Percentiles rank a stretch among this genome's conserved stretches.
Evolutionary conservation across 2,113 vertebrate genomes (phyloP).

Genomic region (Actenoides hombroni): DNA sequence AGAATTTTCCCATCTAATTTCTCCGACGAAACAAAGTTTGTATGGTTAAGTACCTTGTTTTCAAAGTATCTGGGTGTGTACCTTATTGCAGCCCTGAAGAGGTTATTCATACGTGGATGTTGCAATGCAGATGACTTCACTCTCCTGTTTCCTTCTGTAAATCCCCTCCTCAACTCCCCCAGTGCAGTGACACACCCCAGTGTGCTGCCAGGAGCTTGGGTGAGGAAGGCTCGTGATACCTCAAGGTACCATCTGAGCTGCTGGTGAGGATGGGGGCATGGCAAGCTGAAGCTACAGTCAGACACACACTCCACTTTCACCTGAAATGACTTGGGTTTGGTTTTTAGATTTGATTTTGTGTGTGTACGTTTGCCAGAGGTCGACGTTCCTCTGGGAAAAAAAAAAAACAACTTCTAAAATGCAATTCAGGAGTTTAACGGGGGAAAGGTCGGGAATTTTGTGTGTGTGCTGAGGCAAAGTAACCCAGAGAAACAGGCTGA

Average conservation of each 20-base stretch:
- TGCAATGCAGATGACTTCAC: background rate
- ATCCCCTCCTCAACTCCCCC: background rate
- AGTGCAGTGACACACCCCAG: no score
- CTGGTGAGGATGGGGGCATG: background rate
- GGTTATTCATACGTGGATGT: background rate
- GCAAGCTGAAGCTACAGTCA: background rate
- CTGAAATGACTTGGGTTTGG: background rate
- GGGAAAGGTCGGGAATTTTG: constrained; percentile 21
- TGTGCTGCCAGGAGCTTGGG: background rate
- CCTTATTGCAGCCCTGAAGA: background rate
- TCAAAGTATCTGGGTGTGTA: background rate
- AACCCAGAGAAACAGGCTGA: constrained; percentile 1
- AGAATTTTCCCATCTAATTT: background rate
- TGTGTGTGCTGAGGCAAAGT: background rate
- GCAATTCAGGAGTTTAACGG: constrained; percentile 24
- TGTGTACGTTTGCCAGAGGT: background rate
- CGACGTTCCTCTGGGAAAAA: background rate
- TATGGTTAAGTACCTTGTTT: background rate
- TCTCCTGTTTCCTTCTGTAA: background rate
- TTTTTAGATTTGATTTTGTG: background rate
- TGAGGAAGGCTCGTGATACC: background rate
- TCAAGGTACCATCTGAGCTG: background rate
- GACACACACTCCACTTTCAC: background rate
- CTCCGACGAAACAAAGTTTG: background rate
- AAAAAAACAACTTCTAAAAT: constrained; percentile 25